A percentile compares a stretch with the other conserved stretches of the same genome.
Conservation (phyloP, 2,888 invertebrate species). For the Exephanes ischioxanthus region DNA sequence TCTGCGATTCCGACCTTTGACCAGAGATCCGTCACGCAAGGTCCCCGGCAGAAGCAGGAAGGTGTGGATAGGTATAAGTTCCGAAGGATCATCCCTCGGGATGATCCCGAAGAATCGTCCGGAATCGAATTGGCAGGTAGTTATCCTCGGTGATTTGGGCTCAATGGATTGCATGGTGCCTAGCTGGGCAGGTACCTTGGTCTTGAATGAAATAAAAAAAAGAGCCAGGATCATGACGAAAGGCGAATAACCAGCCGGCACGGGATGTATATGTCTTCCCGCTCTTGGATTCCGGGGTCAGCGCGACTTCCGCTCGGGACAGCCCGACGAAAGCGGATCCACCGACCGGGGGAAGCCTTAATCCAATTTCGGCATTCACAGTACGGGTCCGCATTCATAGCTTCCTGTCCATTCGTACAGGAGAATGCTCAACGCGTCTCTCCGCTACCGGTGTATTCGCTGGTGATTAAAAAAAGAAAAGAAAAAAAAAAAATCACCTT, state of each 20-base stretch:
- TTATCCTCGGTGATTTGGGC: conserved; percentile 29
- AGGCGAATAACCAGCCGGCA: not conserved
- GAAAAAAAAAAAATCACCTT: conserved; percentile 6
- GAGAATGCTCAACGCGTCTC: conserved; percentile 59
- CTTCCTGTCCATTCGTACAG: conserved; percentile 81
- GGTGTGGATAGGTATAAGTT: conserved; percentile 35
- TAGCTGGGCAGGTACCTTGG: conserved; percentile 21
- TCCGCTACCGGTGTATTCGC: conserved; percentile 29
- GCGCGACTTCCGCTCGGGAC: conserved; percentile 27
- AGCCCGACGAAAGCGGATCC: conserved; percentile 37
- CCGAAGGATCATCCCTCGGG: conserved; percentile 37
- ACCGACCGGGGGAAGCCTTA: conserved; percentile 65
- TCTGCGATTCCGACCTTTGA: not conserved
- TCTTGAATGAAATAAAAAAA: conserved; percentile 6
- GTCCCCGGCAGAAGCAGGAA: not conserved
- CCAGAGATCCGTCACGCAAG: conserved; percentile 18
- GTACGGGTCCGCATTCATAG: conserved; percentile 68
- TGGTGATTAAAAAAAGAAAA: not conserved
- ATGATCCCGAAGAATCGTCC: conserved; percentile 17
- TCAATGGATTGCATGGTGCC: conserved; percentile 14
- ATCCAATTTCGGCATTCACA: conserved; percentile 81
- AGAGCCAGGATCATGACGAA: conserved; percentile 46
- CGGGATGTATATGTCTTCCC: conserved; percentile 32
- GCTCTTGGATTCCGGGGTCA: conserved; percentile 44
- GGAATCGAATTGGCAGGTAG: conserved; percentile 38